Evolutionary conservation across 2,888 invertebrate species (phyloP), one percentile per base, ranked within the genome.

Genomic region (Melieria picta): DNA sequence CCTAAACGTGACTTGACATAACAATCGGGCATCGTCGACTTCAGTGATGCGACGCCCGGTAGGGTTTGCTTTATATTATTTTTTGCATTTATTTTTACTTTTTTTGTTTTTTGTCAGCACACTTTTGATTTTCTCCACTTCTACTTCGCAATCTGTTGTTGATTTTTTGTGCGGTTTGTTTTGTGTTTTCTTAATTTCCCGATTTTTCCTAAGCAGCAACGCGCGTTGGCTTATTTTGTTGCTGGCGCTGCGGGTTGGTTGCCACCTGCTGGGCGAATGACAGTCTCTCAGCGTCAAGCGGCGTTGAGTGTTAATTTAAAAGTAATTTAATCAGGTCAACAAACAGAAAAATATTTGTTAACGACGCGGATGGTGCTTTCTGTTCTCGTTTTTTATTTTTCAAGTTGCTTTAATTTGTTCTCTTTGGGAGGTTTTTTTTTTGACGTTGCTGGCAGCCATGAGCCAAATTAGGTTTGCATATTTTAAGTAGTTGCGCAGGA

Each of bases 1-100:
- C 81, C 83, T 81, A 85, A 85, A 85, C 85, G 85, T 85, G 85
- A 85, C 85, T 85, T 84, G 83, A 85, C 85, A 85, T 85, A 85
- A 83, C 83, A 85, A 85, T 84, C 82, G 79, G 55, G 69, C 56
- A 69, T 69, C 63, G 62, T 7, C 10, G n/a, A n/a, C 45, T 55
- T 16, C 10, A 43, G 5, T 45, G 45, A 9, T 65, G 46, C 43
- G 45, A 43, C 10, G 43, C 13, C 45, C 16, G 30, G 11, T 56
- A 13, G 56, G 11, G 7, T 56, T 56, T 56, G 5, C 5, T 30
- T 56, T 4, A 7, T 56, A 30, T 4, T 30, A 30, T 56, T 56
- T 30, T 56, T 13, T 56, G 5, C 10, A 5, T 5, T 30, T 42
- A 11, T 11, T 58, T 58, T 58, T 11, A 30, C 9, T 9, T 11